Percentiles rank a stretch among this genome's conserved stretches.
phyloP scores from a whole-genome alignment of 1,140 invertebrate species.

The Brachionus paranguensis region DNA sequence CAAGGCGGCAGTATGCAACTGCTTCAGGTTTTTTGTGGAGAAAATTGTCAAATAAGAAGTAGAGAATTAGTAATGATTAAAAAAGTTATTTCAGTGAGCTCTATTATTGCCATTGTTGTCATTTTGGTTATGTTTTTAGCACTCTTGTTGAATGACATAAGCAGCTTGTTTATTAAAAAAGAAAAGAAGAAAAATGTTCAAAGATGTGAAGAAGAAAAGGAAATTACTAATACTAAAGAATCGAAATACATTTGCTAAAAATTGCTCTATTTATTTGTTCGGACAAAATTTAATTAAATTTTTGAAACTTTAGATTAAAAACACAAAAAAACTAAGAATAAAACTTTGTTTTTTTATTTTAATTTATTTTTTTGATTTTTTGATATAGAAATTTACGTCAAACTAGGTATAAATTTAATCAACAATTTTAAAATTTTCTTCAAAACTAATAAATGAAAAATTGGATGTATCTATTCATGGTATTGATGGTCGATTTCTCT shows the following conservation, averaged over 20 bases:
- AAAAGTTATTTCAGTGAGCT: background rate
- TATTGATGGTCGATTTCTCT: too few relatives aligned
- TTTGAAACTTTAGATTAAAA: too few relatives aligned
- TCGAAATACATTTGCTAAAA: background rate
- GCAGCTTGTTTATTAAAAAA: background rate
- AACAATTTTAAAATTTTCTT: too few relatives aligned
- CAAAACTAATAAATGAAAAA: too few relatives aligned
- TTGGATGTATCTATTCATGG: too few relatives aligned
- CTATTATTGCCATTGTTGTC: background rate
- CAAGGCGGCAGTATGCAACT: background rate
- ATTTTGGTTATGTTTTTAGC: background rate
- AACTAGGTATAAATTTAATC: too few relatives aligned
- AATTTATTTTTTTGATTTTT: too few relatives aligned
- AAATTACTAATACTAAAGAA: background rate
- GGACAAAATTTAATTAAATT: background rate
- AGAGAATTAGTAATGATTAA: background rate
- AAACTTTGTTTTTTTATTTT: too few relatives aligned
- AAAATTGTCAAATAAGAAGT: slow-evolving; percentile 8
- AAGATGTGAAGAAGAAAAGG: background rate
- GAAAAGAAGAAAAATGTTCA: background rate
- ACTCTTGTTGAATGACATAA: background rate
- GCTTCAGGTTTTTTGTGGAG: background rate
- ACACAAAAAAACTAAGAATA: too few relatives aligned
- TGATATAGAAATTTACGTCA: too few relatives aligned
- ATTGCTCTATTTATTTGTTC: background rate